Base-by-base conservation (phyloP, 2,888 invertebrate genomes). In the Drosophila algonquin region DNA sequence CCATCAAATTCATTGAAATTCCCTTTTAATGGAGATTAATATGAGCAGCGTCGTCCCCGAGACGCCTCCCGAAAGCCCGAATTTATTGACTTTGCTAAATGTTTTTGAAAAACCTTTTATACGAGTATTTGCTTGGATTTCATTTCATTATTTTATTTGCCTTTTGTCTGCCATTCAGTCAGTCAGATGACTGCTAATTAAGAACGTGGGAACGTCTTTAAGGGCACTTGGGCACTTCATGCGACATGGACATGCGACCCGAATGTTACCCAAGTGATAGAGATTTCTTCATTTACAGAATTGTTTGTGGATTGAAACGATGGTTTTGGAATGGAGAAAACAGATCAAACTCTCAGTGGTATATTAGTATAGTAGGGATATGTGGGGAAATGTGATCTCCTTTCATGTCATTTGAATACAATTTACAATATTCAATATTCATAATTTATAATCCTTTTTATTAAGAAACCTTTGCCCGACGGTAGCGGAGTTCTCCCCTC, bases 21-120 rank as follows among this genome's bases (percentile, higher is more conserved):
- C 87, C 77, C 78, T 89, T 90, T 90, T 90, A 90, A 90, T 90
- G 89, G 85, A 89, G 87, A 90, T 90, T 90, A 89, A 90, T 90
- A 61, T 62, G 50, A 68, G 68, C 46, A 30, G 30, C 46, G 24
- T 16, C 52, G 68, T 21, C 51, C 57, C 67, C 18, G 40, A 40
- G 72, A 56, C 71, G 72, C 61, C 52, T 47, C 55, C 55, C 40
- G 18, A 27, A 18, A 16, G 16, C 27, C 57, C 32, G 8, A 46
- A 58, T 59, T 70, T 87, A 77, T 87, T 89, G 81, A 85, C 80
- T 72, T 79, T 85, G 89, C 88, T 87, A 89, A 89, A 87, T 87
- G 81, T 83, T 85, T 82, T 82, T 59, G 52, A 67, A 75, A 68
- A 76, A 81, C 45, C 53, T 55, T 59, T 30, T 30, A 24, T 30